phyloP scores from a whole-genome alignment of 2,888 invertebrate species.

The Noctuana brunneofusca region DNA sequence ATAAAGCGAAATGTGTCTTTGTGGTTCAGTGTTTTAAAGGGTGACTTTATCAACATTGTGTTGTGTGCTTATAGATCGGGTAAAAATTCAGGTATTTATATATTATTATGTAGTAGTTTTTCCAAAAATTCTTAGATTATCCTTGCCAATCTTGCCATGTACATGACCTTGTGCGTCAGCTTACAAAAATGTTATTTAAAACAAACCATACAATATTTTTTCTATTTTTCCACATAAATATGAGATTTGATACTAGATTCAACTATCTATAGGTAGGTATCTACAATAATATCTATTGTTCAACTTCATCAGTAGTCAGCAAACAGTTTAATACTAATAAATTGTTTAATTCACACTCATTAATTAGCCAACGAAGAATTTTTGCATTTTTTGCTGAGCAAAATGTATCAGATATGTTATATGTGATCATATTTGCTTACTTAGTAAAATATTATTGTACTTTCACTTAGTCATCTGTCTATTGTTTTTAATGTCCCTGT shows the following conservation, averaged over 20 bases:
- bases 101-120: neutral
- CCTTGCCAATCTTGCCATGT: conserved; percentile 26
- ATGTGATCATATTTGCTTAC: too few relatives aligned
- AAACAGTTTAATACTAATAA: too few relatives aligned
- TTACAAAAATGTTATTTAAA: neutral
- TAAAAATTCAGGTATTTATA: conserved; percentile 18
- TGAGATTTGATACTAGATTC: neutral
- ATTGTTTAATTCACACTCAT: too few relatives aligned
- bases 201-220: neutral
- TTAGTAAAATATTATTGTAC: too few relatives aligned
- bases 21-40: conserved; percentile 14
- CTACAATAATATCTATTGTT: neutral
- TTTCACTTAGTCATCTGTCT: too few relatives aligned
- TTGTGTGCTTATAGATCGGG: neutral
- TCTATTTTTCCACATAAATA: too few relatives aligned
- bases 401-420: too few relatives aligned
- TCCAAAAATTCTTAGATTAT: neutral
- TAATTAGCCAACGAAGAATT: too few relatives aligned
- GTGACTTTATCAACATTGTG: conserved; percentile 1
- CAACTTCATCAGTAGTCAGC: neutral
- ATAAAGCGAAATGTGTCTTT: conserved; percentile 27
- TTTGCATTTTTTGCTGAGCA: too few relatives aligned
- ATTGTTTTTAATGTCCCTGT: too few relatives aligned
- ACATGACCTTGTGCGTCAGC: conserved; percentile 34
- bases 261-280: neutral